Percentiles rank a stretch among this genome's conserved stretches.
Conservation (phyloP, 2,888 invertebrate genomes). For the Formica aserva region DNA sequence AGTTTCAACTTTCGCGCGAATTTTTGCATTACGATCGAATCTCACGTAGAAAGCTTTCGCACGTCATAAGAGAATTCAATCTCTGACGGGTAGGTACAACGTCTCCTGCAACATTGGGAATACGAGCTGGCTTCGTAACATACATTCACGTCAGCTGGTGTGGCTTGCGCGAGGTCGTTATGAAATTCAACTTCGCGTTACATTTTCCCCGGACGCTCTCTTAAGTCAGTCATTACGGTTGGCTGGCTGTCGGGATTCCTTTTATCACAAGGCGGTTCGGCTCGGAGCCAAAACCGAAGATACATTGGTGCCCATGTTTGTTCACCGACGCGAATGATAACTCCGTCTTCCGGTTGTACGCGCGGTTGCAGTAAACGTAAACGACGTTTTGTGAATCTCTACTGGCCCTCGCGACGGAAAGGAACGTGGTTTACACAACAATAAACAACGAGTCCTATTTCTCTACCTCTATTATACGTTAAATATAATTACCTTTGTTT, state of each 20-base stretch:
- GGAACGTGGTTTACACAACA: background rate
- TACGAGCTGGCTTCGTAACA: conserved; percentile 14
- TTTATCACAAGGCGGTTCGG: conserved; percentile 12
- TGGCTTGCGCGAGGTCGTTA: background rate
- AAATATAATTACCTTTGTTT: background rate
- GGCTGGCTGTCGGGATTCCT: conserved; percentile 21
- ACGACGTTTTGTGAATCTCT: background rate
- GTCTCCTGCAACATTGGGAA: background rate
- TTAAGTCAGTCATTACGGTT: conserved; percentile 29
- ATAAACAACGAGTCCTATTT: background rate
- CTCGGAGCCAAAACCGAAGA: conserved; percentile 31
- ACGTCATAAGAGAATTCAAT: conserved; percentile 12
- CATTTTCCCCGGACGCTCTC: conserved; percentile 17
- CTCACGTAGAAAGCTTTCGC: background rate
- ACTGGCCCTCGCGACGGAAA: background rate
- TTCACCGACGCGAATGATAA: conserved; percentile 14
- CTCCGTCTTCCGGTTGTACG: background rate
- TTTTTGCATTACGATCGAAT: background rate
- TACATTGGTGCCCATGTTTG: background rate
- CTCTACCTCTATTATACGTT: background rate
- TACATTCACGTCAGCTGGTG: background rate
- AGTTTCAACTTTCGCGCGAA: background rate
- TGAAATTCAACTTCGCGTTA: conserved; percentile 17
- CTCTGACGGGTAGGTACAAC: conserved; percentile 7
- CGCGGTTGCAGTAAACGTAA: background rate